A percentile compares a stretch with the other conserved stretches of the same genome.
These are phyloP conservation scores for Drepana arcuata DNA, from an alignment of 1,140 invertebrate species.

Conservation along the genomic window DNA sequence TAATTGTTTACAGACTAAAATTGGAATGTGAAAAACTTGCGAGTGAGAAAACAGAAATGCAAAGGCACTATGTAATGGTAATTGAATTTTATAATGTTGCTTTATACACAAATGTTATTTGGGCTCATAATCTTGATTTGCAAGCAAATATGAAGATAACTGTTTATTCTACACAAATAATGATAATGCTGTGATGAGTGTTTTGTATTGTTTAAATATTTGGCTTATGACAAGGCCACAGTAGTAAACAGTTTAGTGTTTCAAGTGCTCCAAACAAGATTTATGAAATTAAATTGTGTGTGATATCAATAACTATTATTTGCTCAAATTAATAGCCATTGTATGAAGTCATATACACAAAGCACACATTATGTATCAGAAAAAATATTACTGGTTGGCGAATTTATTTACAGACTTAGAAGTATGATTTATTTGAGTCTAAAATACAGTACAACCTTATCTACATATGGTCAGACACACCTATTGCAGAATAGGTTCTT, in stretches of 20 bases:
- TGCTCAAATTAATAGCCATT: neutral
- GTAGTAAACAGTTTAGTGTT: too few relatives aligned
- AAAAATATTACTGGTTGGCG: too few relatives aligned
- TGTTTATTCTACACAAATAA: constrained; percentile 4
- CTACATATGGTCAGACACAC: too few relatives aligned
- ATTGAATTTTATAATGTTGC: constrained; percentile 32
- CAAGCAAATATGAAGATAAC: constrained; percentile 7
- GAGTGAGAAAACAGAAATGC: constrained; percentile 98
- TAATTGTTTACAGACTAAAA: constrained; percentile 79
- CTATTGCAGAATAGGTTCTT: too few relatives aligned
- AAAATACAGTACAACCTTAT: too few relatives aligned
- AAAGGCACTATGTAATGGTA: constrained; percentile 98
- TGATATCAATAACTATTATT: neutral
- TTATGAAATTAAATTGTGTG: neutral
- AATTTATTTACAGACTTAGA: too few relatives aligned
- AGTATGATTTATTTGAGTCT: too few relatives aligned
- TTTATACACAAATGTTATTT: neutral
- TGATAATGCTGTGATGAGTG: constrained; percentile 5
- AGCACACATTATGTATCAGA: too few relatives aligned
- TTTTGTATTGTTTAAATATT: constrained; percentile 6
- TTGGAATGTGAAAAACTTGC: constrained; percentile 96
- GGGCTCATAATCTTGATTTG: constrained; percentile 9
- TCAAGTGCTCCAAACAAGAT: too few relatives aligned
- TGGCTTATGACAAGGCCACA: too few relatives aligned
- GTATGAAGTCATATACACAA: too few relatives aligned